phyloP scores from a whole-genome alignment of 1,140 invertebrate species.

The Dinothrombium tinctorium region DNA sequence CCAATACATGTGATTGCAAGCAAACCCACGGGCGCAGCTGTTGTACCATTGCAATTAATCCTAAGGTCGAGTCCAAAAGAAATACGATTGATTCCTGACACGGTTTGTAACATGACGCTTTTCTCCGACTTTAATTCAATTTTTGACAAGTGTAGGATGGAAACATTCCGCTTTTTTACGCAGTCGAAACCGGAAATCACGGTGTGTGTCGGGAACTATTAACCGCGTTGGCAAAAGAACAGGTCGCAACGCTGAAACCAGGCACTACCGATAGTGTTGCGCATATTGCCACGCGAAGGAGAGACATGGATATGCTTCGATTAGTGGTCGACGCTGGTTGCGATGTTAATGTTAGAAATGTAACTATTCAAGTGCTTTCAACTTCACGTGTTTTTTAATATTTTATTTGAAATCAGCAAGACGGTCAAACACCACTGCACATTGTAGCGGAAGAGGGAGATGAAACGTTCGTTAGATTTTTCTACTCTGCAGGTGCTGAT shows the following conservation, averaged over 20 bases:
- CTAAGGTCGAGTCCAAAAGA: conserved; percentile 62
- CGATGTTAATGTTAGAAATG: conserved; percentile 64
- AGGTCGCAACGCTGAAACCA: conserved; percentile 13
- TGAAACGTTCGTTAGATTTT: conserved; percentile 74
- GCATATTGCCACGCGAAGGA: conserved; percentile 61
- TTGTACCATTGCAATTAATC: conserved; percentile 58
- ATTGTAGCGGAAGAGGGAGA: conserved; percentile 87
- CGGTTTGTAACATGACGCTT: conserved; percentile 35
- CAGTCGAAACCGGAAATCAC: conserved; percentile 75
- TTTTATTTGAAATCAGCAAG: conserved; percentile 29
- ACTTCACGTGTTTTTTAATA: not conserved
- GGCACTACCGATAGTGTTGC: conserved; percentile 48
- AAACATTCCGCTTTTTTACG: conserved; percentile 70
- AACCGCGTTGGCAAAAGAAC: conserved; percentile 38
- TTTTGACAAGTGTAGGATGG: conserved; percentile 42
- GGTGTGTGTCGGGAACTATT: conserved; percentile 74
- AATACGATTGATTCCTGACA: conserved; percentile 52
- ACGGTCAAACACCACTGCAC: conserved; percentile 77
- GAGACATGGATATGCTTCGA: conserved; percentile 71
- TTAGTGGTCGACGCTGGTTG: conserved; percentile 79
- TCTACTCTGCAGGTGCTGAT: conserved; percentile 66
- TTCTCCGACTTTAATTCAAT: not conserved
- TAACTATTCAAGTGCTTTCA: conserved; percentile 22
- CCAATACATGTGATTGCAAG: conserved; percentile 72
- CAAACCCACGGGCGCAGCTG: conserved; percentile 61